Conservation (phyloP, 2,797 vertebrate genomes). For the Rhadinocentrus ornatus region DNA sequence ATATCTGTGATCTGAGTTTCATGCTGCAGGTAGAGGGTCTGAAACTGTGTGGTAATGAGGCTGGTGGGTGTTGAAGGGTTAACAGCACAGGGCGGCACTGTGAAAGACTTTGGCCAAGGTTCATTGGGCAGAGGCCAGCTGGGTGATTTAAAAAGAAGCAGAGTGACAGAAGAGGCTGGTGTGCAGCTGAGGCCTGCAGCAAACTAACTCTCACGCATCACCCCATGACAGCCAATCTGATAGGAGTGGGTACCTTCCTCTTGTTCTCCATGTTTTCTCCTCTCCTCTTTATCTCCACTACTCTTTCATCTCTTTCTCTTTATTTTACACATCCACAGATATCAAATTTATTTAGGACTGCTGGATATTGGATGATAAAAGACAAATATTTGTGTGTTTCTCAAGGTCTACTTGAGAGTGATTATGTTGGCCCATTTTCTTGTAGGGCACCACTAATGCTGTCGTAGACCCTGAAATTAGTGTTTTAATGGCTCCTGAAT, state of each 20-base stretch:
- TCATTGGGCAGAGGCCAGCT: conserved; percentile 52
- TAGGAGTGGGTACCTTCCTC: conserved; percentile 5
- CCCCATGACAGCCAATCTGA: conserved; percentile 30
- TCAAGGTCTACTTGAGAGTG: not conserved
- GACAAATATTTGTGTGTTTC: not conserved
- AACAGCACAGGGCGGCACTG: conserved; percentile 30
- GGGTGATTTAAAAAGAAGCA: conserved; percentile 63
- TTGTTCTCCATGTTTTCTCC: not conserved
- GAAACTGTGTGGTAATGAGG: not conserved
- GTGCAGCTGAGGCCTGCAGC: conserved; percentile 58
- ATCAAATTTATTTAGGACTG: conserved; percentile 25
- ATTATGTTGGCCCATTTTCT: conserved; percentile 39
- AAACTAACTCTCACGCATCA: conserved; percentile 47
- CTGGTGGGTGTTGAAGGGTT: conserved; percentile 36
- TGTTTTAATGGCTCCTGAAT: conserved; percentile 18
- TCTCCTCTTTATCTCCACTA: not conserved
- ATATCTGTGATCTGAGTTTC: conserved; percentile 1
- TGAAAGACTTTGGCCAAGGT: conserved; percentile 53
- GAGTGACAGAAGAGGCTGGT: conserved; percentile 57
- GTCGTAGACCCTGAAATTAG: conserved; percentile 29
- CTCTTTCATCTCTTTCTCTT: not conserved
- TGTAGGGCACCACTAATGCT: conserved; percentile 41
- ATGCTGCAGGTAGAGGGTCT: conserved; percentile 12
- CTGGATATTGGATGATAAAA: conserved; percentile 40
- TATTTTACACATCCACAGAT: conserved; percentile 12